Evolutionary conservation across 2,888 invertebrate genomes (phyloP), one percentile per base, ranked within the genome.

Genomic region (Diabrotica balteata): DNA sequence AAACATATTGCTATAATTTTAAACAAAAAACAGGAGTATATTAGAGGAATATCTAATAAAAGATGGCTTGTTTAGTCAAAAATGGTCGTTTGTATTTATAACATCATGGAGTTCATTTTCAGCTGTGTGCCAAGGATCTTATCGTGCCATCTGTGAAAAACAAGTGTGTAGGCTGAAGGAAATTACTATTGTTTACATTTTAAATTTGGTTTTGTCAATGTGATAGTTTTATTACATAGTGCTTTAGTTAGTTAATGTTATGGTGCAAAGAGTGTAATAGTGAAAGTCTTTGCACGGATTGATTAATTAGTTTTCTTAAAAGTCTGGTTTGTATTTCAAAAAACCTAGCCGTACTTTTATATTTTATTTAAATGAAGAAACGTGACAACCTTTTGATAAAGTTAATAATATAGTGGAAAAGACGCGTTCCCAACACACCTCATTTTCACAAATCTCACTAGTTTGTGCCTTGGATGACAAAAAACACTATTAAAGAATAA

Each of bases 381-480:
- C 66, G 70, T 70, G 70, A 70, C 70, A 63, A 70, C 68, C 70
- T 70, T 57, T 64, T 59, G 57, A 44, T 67, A 58, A 66, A 65
- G 47, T 47, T 67, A 50, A 54, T 59, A 59, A 54, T 63, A 63
- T 54, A 51, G 54, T 61, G 63, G 63, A 67, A 68, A 68, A 68
- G 70, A 63, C 71, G 71, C 73, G 67, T 68, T 71, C 69, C 71
- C 66, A 69, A 73, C 71, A 73, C 66, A 55, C 71, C 63, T 69
- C 66, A 64, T 63, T 70, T 57, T 63, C 71, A 73, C 69, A 68
- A 58, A 46, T 63, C 52, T 68, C 67, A 72, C 72, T 61, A 55
- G 65, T 62, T 49, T 69, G 59, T 67, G 53, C 59, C 46, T 66
- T 61, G 66, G 68, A 67, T 53, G 64, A 55, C 72, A 62, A 65